These are phyloP conservation scores for Falco peregrinus DNA, from an alignment of 2,797 vertebrate species.

Conservation along the genomic window DNA sequence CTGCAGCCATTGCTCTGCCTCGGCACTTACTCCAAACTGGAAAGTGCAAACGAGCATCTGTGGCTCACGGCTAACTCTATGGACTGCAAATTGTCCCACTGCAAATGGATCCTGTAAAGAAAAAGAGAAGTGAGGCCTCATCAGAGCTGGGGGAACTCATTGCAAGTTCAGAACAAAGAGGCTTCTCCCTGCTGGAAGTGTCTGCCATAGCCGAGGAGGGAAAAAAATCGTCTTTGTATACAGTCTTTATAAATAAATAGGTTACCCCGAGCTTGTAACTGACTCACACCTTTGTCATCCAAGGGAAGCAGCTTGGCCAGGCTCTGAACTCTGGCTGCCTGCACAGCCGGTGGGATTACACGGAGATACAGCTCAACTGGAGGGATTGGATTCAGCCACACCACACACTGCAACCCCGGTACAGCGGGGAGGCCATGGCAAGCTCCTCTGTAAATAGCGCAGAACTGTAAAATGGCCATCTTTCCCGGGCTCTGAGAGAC, in stretches of 20 bases:
- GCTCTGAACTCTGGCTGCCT: conserved; percentile 5
- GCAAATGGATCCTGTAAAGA: not conserved
- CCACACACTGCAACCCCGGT: not conserved
- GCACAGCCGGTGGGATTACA: not conserved
- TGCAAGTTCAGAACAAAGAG: not conserved
- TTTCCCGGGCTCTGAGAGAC: not conserved
- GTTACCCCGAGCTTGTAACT: not conserved
- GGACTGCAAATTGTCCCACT: rapidly evolving
- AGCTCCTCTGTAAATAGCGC: not conserved
- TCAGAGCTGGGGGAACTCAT: rapidly evolving
- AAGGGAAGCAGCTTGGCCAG: not conserved
- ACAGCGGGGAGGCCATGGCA: not conserved
- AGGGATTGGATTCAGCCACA: not conserved
- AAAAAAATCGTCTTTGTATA: not conserved
- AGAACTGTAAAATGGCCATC: not conserved
- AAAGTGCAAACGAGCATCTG: rapidly evolving
- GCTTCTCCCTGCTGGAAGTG: not conserved
- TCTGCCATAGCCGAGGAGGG: not conserved
- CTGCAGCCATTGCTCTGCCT: not conserved
- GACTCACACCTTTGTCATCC: not conserved
- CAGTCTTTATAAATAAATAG: not conserved
- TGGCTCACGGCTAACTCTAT: not conserved
- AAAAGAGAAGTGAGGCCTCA: not conserved
- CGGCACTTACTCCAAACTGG: not conserved
- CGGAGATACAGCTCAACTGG: not conserved